A percentile compares a stretch with the other conserved stretches of the same genome.
Evolutionary conservation across 1,140 invertebrate species (phyloP).

Genomic region (Drosophila ogumai): DNA sequence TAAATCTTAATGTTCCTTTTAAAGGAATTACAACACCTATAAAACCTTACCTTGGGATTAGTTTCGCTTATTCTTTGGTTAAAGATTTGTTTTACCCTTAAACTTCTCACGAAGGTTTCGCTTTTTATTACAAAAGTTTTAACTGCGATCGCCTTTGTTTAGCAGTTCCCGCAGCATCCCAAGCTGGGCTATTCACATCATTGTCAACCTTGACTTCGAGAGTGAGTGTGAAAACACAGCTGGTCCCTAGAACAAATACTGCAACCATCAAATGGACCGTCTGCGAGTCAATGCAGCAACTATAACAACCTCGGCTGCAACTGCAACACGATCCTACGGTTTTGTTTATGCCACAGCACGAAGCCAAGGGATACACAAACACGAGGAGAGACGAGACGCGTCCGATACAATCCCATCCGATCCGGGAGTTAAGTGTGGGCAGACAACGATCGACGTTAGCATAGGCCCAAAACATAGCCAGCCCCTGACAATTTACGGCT

Average conservation of each 20-base stretch:
- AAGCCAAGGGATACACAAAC: constrained; percentile 48
- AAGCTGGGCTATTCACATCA: constrained; percentile 14
- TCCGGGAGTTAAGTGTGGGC: constrained; percentile 51
- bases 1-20: neutral
- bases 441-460: constrained; percentile 48
- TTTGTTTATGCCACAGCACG: constrained; percentile 78
- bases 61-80: constrained; percentile 2
- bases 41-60: constrained; percentile 7
- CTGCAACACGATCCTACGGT: constrained; percentile 57
- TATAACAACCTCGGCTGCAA: constrained; percentile 21
- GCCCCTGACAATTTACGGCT: constrained; percentile 64
- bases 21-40: constrained; percentile 14
- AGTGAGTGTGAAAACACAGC: constrained; percentile 69
- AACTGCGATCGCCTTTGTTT: constrained; percentile 9
- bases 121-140: constrained; percentile 25
- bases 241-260: constrained; percentile 48
- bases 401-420: constrained; percentile 20
- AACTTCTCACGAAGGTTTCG: constrained; percentile 22
- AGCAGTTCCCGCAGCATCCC: constrained; percentile 10
- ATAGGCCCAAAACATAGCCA: constrained; percentile 44
- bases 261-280: constrained; percentile 50
- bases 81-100: constrained; percentile 13
- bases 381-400: constrained; percentile 7
- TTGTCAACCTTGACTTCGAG: constrained; percentile 51
- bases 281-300: constrained; percentile 23